Percentiles rank a stretch among this genome's conserved stretches.
These are phyloP conservation scores for Belonocnema kinseyi DNA, from an alignment of 1,140 invertebrate species.

Conservation along the genomic window DNA sequence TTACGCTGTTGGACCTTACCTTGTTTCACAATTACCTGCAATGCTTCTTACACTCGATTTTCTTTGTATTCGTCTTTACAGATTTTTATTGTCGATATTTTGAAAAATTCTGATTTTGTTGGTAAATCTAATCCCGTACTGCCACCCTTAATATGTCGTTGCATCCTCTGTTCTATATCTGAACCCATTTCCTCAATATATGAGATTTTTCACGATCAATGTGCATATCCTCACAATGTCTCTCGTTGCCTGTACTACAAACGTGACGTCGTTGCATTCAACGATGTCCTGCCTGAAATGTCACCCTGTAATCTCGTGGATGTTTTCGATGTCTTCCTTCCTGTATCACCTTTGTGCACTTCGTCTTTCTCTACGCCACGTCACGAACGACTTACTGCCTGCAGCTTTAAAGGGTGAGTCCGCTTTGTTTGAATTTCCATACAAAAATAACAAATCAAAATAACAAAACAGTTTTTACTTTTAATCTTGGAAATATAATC, in stretches of 20 bases:
- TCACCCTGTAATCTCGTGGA: constrained; percentile 68
- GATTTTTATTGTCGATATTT: no score
- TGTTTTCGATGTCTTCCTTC: constrained; percentile 74
- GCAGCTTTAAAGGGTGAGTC: constrained; percentile 74
- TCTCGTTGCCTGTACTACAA: constrained; percentile 61
- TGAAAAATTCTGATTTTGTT: no score
- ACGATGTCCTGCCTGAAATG: constrained; percentile 69
- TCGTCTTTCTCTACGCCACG: constrained; percentile 65
- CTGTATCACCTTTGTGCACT: constrained; percentile 72
- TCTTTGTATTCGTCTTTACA: no score
- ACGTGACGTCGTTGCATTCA: constrained; percentile 66
- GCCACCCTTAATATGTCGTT: not conserved
- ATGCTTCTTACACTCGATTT: no score
- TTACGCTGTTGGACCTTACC: no score
- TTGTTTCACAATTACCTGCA: no score
- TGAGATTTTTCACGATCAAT: constrained; percentile 62
- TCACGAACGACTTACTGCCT: constrained; percentile 62
- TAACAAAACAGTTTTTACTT: not conserved
- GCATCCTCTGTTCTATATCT: constrained; percentile 5
- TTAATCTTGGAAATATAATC: no score
- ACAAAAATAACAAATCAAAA: not conserved
- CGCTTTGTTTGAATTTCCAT: constrained; percentile 1
- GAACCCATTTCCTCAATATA: constrained; percentile 37
- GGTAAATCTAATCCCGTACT: no score
- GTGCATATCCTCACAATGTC: constrained; percentile 59